Conservation (phyloP, 1,140 invertebrate species). For the Laupala kohalensis region DNA sequence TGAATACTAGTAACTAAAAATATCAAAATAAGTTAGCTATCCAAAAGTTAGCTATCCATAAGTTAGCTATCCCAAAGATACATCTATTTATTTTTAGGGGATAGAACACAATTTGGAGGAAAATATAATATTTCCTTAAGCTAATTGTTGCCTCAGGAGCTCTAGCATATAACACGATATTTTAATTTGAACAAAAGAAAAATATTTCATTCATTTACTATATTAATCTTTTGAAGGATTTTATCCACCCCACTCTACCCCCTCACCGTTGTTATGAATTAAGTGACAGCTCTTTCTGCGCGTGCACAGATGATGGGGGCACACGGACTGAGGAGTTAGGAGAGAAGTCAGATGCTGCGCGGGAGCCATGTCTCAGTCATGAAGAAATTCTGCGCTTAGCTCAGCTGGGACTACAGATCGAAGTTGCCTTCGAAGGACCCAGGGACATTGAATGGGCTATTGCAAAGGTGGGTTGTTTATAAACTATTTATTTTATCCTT, state of each 20-base stretch:
- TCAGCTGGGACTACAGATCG: conserved; percentile 41
- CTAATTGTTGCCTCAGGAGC: too few relatives aligned
- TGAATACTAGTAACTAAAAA: too few relatives aligned
- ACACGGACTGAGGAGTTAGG: too few relatives aligned
- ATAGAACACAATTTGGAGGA: too few relatives aligned
- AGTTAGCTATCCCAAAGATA: too few relatives aligned
- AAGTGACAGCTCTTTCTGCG: background rate
- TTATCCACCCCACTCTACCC: background rate
- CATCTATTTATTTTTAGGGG: too few relatives aligned
- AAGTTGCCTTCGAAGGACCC: conserved; percentile 45
- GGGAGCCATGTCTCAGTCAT: conserved; percentile 37
- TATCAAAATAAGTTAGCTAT: too few relatives aligned
- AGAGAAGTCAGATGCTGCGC: too few relatives aligned
- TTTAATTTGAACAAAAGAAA: background rate
- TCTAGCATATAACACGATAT: too few relatives aligned
- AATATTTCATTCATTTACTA: background rate
- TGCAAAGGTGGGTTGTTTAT: conserved; percentile 34
- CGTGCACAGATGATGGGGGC: conserved; percentile 23
- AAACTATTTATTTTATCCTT: too few relatives aligned
- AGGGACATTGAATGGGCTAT: conserved; percentile 68
- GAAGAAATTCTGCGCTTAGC: conserved; percentile 35
- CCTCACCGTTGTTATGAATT: background rate
- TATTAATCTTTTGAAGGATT: background rate
- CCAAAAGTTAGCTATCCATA: too few relatives aligned
- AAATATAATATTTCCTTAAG: too few relatives aligned